Evolutionary conservation across 53 echinoderm and acorn worm species (phyloP), one percentile per base, ranked within the genome.

Genomic region (Patiria pectinifera): DNA sequence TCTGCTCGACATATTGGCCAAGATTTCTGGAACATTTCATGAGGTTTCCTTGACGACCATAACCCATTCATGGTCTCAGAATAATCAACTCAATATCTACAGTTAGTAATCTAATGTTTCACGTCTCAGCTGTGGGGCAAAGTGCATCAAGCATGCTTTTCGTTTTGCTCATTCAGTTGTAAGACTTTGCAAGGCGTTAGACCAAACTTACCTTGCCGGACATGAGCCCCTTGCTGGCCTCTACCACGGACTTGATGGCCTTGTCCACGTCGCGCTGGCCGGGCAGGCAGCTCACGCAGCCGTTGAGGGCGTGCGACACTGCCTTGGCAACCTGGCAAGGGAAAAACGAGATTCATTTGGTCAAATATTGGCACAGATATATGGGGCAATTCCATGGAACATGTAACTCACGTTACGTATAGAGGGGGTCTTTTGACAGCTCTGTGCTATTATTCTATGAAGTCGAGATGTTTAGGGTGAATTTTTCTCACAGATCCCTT

Each of bases 211-310:
- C 97, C 96, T 94, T 95, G 70, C 97, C 97, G 21, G 97, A 96
- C 94, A 96, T 94, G 72, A 97, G 93, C 16, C 95, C 96, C 83
- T 96, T 97, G 82, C 97, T 97, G 43, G 96, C 95, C 59, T 97
- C 97, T 48, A 95, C 95, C 63, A 97, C 97, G 2, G 97, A 94
- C 87, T 92, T 89, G 87, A 97, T 95, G 70, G 97, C 96, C 78
- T 95, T 96, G 91, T 97, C 97, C 9, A 97, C 97, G 91, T 97
- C 96, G 18, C 95, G 95, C 91, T 97, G 97, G 18, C 97, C 97
- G 47, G 97, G 97, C 47, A 97, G 86, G 86, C 97, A 97, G 90
- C 96, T 97, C 74, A 97, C 95, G 77, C 96, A 96, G 93, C 94
- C 94, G 84, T 97, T 97, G 18, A 97, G 95, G 43, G 97, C 97